phyloP scores from a whole-genome alignment of 2,888 invertebrate genomes.

The Microplitis deprimator region DNA sequence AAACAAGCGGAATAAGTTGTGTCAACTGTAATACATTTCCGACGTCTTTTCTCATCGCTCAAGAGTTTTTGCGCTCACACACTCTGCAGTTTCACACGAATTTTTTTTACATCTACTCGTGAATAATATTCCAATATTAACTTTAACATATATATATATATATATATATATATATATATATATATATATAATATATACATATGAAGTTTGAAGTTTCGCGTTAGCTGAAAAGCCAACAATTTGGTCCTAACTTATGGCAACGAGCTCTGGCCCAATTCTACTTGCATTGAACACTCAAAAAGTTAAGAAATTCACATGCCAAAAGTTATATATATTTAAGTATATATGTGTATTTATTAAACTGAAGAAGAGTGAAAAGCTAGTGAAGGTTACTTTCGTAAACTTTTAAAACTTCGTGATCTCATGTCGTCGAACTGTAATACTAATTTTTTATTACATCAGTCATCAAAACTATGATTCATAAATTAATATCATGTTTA shows the following conservation, averaged over 20 bases:
- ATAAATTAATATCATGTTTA: background rate
- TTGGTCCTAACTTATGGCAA: slow-evolving; percentile 44
- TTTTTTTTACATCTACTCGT: slow-evolving; percentile 32
- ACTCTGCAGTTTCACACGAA: slow-evolving; percentile 16
- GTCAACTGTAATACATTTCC: slow-evolving; percentile 19
- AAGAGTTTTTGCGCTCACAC: slow-evolving; percentile 34
- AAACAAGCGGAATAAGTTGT: background rate
- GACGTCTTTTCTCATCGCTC: slow-evolving; percentile 22
- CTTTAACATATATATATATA: background rate
- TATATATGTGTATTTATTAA: slow-evolving; percentile 1
- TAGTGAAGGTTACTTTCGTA: slow-evolving; percentile 25
- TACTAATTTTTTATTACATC: slow-evolving; percentile 28
- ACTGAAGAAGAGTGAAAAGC: slow-evolving; percentile 10
- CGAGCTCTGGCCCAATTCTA: slow-evolving; percentile 37
- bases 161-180: slow-evolving; percentile 18
- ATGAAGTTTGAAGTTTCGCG: slow-evolving; percentile 39
- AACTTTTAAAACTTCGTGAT: slow-evolving; percentile 29
- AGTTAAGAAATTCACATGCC: slow-evolving; percentile 52
- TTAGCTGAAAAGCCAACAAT: slow-evolving; percentile 52
- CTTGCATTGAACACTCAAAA: slow-evolving; percentile 45
- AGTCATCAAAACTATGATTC: slow-evolving; percentile 27
- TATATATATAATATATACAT: slow-evolving; percentile 20
- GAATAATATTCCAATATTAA: slow-evolving; percentile 47
- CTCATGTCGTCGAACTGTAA: slow-evolving; percentile 30
- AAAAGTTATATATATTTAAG: slow-evolving; percentile 3